Evolutionary conservation across 2,888 invertebrate genomes (phyloP).

Genomic region (Pogonocherus hispidulus): DNA sequence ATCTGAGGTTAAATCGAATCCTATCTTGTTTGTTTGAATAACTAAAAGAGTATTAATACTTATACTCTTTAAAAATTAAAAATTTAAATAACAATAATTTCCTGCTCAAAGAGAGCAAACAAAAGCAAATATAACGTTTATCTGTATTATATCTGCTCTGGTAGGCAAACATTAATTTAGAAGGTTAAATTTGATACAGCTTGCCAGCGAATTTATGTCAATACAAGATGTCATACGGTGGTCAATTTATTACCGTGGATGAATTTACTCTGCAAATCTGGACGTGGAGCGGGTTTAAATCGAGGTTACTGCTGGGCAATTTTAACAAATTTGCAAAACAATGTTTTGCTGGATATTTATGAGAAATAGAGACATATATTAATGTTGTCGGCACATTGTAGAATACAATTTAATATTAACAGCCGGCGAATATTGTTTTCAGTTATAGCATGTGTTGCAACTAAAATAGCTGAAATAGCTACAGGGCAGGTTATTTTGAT

Average conservation of each 20-base stretch:
- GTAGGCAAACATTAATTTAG: neutral
- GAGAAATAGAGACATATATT: conserved; percentile 32
- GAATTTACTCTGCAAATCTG: conserved; percentile 45
- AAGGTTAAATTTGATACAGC: conserved; percentile 35
- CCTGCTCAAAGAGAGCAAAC: too few species aligned
- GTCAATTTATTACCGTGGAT: conserved; percentile 48
- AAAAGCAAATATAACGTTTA: too few species aligned
- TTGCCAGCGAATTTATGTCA: conserved; percentile 43
- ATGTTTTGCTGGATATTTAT: conserved; percentile 35
- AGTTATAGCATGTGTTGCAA: too few species aligned
- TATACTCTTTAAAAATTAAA: too few species aligned
- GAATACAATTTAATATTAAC: neutral
- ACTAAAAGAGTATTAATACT: too few species aligned
- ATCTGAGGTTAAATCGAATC: too few species aligned
- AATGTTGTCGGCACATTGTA: conserved; percentile 22
- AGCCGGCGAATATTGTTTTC: neutral
- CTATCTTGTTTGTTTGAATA: too few species aligned
- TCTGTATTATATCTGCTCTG: too few species aligned
- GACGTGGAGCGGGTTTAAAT: conserved; percentile 41
- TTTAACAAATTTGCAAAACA: conserved; percentile 43
- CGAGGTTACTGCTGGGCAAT: conserved; percentile 40
- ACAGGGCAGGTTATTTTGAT: too few species aligned
- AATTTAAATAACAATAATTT: too few species aligned
- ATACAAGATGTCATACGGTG: conserved; percentile 46
- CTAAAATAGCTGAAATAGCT: too few species aligned